Percentiles rank a stretch among this genome's conserved stretches.
Conservation (phyloP, 2,888 invertebrate genomes). For the Megamerina dolium region DNA sequence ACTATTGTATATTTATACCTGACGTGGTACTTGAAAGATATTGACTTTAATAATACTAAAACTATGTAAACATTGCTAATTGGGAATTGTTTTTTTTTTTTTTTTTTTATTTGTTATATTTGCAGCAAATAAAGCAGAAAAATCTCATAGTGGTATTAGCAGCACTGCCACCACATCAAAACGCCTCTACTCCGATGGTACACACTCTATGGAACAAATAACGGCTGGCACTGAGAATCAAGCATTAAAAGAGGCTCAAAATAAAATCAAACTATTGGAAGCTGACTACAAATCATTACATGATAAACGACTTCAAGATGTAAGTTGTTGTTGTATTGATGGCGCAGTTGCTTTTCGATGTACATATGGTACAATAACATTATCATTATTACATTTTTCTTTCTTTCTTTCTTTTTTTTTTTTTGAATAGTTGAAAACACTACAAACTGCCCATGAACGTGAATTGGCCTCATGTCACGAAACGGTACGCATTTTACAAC, state of each 20-base stretch:
- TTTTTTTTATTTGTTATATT: too few species aligned
- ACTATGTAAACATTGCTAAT: too few species aligned
- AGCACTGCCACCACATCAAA: slow-evolving; percentile 9
- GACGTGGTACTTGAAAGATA: too few species aligned
- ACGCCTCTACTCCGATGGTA: slow-evolving; percentile 17
- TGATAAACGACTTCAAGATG: slow-evolving; percentile 72
- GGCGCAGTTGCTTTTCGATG: neutral
- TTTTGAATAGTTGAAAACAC: slow-evolving; percentile 60
- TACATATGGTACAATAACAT: neutral
- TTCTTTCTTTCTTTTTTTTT: slow-evolving; percentile 3
- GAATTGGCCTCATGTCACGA: slow-evolving; percentile 54
- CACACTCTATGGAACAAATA: slow-evolving; percentile 30
- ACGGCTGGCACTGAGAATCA: slow-evolving; percentile 44
- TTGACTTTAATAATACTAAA: too few species aligned
- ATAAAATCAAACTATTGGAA: slow-evolving; percentile 66
- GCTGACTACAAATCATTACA: slow-evolving; percentile 70
- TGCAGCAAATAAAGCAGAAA: slow-evolving; percentile 21
- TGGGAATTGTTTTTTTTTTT: too few species aligned
- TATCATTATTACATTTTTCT: neutral
- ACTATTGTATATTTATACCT: too few species aligned
- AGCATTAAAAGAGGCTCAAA: slow-evolving; percentile 49
- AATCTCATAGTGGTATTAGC: slow-evolving; percentile 7
- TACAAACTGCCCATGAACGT: slow-evolving; percentile 66
- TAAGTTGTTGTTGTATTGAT: slow-evolving; percentile 50
- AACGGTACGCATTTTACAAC: slow-evolving; percentile 46